phyloP scores from a whole-genome alignment of 2,888 invertebrate genomes.

The Brenthis daphne region DNA sequence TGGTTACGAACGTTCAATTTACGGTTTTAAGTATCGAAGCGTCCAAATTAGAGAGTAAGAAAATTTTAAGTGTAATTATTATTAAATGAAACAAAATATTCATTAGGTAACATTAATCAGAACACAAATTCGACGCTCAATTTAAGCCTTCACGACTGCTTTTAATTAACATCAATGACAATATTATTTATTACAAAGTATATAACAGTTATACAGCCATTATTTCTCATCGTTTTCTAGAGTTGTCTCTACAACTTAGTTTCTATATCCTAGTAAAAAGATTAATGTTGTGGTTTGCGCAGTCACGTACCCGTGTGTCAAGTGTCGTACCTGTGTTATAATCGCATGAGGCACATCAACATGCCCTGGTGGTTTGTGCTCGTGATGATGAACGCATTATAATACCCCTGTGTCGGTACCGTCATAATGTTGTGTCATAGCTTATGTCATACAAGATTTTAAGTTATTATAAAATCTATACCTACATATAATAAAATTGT shows the following conservation, averaged over 20 bases:
- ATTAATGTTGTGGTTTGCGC: constrained; percentile 27
- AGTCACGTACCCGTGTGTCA: constrained; percentile 28
- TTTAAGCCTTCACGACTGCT: not conserved
- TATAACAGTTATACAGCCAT: not conserved
- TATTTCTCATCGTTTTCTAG: constrained; percentile 4
- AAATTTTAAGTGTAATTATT: not conserved
- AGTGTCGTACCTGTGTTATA: constrained; percentile 21
- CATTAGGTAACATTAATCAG: not conserved
- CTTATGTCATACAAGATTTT: too few species aligned
- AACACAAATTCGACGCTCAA: not conserved
- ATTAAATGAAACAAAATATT: too few species aligned
- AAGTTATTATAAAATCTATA: too few species aligned
- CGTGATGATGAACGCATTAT: not conserved
- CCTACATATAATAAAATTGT: too few species aligned
- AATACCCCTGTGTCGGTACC: not conserved
- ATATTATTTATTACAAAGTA: not conserved
- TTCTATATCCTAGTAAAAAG: constrained; percentile 21
- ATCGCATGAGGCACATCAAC: constrained; percentile 4
- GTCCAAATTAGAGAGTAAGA: constrained; percentile 7
- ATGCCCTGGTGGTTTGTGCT: not conserved
- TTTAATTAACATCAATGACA: not conserved
- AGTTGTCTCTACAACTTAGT: not conserved
- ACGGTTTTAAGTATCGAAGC: constrained; percentile 1
- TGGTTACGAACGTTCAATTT: constrained; percentile 21
- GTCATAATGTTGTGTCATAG: too few species aligned